Evolutionary conservation across 2,113 vertebrate genomes (phyloP).

Genomic region (Lathamus discolor): DNA sequence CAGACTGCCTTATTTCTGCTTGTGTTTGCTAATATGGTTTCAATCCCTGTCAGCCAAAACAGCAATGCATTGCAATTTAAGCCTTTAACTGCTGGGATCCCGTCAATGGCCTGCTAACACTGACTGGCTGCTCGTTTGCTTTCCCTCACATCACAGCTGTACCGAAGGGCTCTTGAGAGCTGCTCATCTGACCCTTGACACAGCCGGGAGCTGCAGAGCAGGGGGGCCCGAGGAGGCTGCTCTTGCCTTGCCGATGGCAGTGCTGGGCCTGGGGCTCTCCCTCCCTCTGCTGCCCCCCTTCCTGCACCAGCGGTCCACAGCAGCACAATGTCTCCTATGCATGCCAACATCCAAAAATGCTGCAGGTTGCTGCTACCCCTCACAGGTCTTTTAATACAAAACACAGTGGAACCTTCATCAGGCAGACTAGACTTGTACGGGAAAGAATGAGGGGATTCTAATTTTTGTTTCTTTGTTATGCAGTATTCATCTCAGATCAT

Average conservation of each 20-base stretch:
- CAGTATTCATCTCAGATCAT: neutral
- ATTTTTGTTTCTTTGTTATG: neutral
- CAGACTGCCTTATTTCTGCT: neutral
- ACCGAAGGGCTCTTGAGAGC: fast-evolving
- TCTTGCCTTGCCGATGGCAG: fast-evolving
- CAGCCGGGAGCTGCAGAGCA: fast-evolving
- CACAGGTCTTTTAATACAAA: neutral
- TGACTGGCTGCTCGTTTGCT: neutral
- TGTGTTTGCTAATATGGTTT: neutral
- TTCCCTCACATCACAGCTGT: fast-evolving
- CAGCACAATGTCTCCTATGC: neutral
- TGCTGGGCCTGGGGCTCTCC: neutral
- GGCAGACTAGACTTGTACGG: too few species aligned
- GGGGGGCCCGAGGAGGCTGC: fast-evolving
- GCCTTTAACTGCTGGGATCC: neutral
- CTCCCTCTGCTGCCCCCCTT: neutral
- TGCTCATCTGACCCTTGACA: fast-evolving
- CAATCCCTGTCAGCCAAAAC: neutral
- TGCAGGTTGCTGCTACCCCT: neutral
- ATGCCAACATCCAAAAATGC: fast-evolving
- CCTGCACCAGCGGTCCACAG: neutral
- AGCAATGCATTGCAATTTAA: neutral
- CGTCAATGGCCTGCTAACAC: neutral
- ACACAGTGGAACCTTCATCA: neutral
- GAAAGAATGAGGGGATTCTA: neutral